phyloP scores from a whole-genome alignment of 1,140 invertebrate species.

The Hypothenemus hampei region DNA sequence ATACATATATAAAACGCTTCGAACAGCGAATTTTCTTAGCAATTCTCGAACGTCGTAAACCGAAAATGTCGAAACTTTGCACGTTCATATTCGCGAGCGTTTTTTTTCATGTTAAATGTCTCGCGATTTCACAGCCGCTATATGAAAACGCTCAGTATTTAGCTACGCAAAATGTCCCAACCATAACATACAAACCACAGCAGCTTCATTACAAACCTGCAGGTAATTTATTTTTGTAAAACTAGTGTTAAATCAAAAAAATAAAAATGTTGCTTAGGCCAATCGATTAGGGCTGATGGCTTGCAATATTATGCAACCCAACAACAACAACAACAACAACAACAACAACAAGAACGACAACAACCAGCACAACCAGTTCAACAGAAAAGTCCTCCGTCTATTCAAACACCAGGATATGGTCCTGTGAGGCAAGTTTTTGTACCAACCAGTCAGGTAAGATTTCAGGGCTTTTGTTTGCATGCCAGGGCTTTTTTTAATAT shows the following conservation, averaged over 20 bases:
- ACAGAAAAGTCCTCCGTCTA: constrained; percentile 14
- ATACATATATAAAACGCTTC: too few species aligned
- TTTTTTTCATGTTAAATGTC: constrained; percentile 16
- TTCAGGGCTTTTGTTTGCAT: too few species aligned
- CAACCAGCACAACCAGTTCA: constrained; percentile 8
- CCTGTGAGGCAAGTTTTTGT: constrained; percentile 19
- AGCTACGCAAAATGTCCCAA: constrained; percentile 21
- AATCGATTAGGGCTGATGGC: constrained; percentile 10
- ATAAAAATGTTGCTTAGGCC: too few species aligned
- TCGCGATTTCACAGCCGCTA: constrained; percentile 27
- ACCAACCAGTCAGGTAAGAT: constrained; percentile 28
- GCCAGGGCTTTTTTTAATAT: too few species aligned
- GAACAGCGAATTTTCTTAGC: too few species aligned
- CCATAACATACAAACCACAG: constrained; percentile 27
- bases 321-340: too few species aligned
- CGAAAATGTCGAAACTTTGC: too few species aligned
- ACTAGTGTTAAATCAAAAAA: too few species aligned
- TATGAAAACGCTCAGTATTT: constrained; percentile 29
- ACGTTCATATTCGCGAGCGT: too few species aligned
- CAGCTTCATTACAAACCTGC: constrained; percentile 24
- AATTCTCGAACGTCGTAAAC: too few species aligned
- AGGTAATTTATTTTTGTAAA: constrained; percentile 5
- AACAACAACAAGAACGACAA: too few species aligned
- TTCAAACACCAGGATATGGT: constrained; percentile 9
- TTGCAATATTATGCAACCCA: constrained; percentile 27